phyloP scores from a whole-genome alignment of 2,113 vertebrate species.

The Sarotherodon lohbergeri region DNA sequence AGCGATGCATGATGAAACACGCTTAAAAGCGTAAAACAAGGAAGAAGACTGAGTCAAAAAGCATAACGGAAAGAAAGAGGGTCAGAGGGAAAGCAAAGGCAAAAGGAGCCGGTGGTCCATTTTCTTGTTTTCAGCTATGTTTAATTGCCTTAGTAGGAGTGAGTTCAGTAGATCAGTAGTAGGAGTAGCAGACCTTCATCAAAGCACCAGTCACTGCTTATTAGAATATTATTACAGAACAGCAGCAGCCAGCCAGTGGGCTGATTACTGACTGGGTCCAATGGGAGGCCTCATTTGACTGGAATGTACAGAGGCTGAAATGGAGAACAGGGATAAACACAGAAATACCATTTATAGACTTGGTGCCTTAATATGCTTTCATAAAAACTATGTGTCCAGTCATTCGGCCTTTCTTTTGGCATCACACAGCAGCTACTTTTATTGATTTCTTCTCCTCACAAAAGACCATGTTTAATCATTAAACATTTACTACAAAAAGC shows the following conservation, averaged over 20 bases:
- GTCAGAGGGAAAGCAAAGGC: conserved; percentile 4
- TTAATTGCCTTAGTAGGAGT: conserved; percentile 69
- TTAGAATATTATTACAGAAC: conserved; percentile 80
- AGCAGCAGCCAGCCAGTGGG: conserved; percentile 62
- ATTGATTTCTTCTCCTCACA: not conserved
- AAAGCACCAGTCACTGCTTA: conserved; percentile 71
- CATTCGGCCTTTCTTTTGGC: not conserved
- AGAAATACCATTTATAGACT: conserved; percentile 58
- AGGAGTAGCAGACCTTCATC: conserved; percentile 71
- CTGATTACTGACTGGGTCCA: conserved; percentile 71
- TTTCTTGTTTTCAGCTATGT: conserved; percentile 61
- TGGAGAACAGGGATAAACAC: conserved; percentile 63
- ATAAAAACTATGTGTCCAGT: not conserved
- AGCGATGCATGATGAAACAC: not conserved
- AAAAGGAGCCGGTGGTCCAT: conserved; percentile 57
- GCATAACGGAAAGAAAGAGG: not conserved
- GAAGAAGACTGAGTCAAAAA: not conserved
- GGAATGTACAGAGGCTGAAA: conserved; percentile 70
- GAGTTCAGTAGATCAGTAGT: conserved; percentile 58
- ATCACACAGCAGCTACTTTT: not conserved
- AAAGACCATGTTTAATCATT: not conserved
- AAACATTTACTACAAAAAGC: not conserved
- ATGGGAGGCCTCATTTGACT: conserved; percentile 76
- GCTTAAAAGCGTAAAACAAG: conserved; percentile 11
- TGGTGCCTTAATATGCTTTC: conserved; percentile 32